Evolutionary conservation across 2,888 invertebrate genomes (phyloP).

Genomic region (Spialia ferax): DNA sequence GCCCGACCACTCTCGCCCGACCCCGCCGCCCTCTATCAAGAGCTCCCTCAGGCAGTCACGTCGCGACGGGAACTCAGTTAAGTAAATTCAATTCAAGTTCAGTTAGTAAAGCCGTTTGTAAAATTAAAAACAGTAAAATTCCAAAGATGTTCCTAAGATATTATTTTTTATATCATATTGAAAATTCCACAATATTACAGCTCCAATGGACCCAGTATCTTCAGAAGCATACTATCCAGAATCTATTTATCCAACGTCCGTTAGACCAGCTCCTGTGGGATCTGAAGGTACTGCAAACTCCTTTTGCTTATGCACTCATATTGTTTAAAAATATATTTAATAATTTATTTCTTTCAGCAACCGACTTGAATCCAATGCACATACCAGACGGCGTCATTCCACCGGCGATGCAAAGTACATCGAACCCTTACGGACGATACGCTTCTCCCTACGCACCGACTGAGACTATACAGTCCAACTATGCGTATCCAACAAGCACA

Average conservation of each 20-base stretch:
- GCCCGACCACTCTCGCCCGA: too few relatives aligned
- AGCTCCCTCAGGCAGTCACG: too few relatives aligned
- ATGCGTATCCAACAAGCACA: constrained; percentile 59
- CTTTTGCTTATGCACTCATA: neutral
- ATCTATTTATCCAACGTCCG: constrained; percentile 86
- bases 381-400: constrained; percentile 74
- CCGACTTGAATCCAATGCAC: constrained; percentile 68
- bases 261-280: constrained; percentile 91
- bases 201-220: constrained; percentile 61
- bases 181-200: constrained; percentile 53
- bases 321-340: neutral
- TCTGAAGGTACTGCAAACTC: constrained; percentile 84
- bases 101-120: too few relatives aligned
- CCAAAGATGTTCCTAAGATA: too few relatives aligned
- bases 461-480: constrained; percentile 59
- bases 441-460: constrained; percentile 57
- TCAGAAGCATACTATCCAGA: constrained; percentile 75
- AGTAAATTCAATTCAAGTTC: too few relatives aligned
- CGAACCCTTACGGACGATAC: constrained; percentile 66
- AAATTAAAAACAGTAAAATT: too few relatives aligned
- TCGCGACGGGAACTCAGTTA: too few relatives aligned
- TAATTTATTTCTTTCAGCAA: constrained; percentile 57
- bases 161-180: too few relatives aligned
- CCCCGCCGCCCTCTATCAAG: too few relatives aligned
- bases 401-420: constrained; percentile 55